Percentiles rank a stretch among this genome's conserved stretches.
phyloP scores from a whole-genome alignment of 2,113 vertebrate genomes.

The Calidris pygmaea region DNA sequence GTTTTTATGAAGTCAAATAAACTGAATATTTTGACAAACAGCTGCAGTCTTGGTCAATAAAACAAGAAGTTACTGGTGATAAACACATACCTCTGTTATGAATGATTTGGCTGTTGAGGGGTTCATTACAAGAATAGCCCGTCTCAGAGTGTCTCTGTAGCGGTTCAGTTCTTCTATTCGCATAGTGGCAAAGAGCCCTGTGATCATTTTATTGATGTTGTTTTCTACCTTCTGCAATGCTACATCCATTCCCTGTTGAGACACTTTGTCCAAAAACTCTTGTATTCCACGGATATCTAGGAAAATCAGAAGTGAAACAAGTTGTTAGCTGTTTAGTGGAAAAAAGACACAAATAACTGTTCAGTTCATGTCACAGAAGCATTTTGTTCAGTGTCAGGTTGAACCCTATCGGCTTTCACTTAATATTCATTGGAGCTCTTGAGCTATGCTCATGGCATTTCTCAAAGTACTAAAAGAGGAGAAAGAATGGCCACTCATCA shows the following conservation, averaged over 20 bases:
- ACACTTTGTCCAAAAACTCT: conserved; percentile 94
- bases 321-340: conserved; percentile 22
- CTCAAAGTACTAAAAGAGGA: neutral
- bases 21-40: neutral
- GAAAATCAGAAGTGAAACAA: conserved; percentile 66
- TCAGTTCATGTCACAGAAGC: neutral
- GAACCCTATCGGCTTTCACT: neutral
- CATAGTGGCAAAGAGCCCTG: conserved; percentile 92
- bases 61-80: neutral
- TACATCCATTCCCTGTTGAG: conserved; percentile 98
- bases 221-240: conserved; percentile 98
- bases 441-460: neutral
- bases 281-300: conserved; percentile 97
- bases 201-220: conserved; percentile 99
- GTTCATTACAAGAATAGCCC: conserved; percentile 96
- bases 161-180: conserved; percentile 95
- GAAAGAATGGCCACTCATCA: neutral
- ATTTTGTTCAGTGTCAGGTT: neutral
- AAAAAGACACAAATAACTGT: neutral
- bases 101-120: conserved; percentile 94
- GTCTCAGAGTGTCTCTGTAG: conserved; percentile 91
- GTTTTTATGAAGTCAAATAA: neutral
- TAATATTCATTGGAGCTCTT: neutral
- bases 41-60: neutral
- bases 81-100: conserved; percentile 87